Base-by-base conservation (phyloP, 2,888 invertebrate genomes). In the Pinctada fucata region DNA sequence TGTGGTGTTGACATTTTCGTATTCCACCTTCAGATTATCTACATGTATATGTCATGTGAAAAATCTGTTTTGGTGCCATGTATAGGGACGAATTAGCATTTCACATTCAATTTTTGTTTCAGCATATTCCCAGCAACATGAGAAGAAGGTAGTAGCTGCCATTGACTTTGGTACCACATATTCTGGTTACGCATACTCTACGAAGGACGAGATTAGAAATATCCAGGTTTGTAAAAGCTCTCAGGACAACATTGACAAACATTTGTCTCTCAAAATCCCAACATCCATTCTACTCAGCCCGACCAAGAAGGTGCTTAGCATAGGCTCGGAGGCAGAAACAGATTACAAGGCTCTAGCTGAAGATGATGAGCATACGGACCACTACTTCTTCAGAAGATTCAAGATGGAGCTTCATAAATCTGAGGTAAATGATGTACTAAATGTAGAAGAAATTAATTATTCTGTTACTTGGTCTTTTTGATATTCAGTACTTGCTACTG, bases 361-460 rank as follows among this genome's bases (percentile, higher is more conserved):
- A 6, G 72, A 58, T 31, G 47, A 58, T 8, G 6, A 10, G 6
- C 72, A 72, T 8, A 16, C 47, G 16, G 72, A 72, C 52, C 52
- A 72, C 45, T 72, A 52, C 58, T 72, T 52, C 72, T 72, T 72
- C 47, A 51, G 72, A 51, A 10, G 52, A 31, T 72, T 72, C 52
- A 72, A 72, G 45, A 72, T 72, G 72, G 52, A 2, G 6, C 72
- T 72, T 72, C 72, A 72, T 45, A 45, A 52, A 72, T 16, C 50
- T 45, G 31, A 72, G 72, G 72, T 72, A 58, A 52, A 10, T 31
- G 31, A 31, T 31, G 31, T 31, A 31, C 31, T 31, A 31, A 31
- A 31, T 31, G 31, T 31, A 31, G 31, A 31, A 31, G 31, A 31
- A 31, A 31, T 31, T 31, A 31, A 31, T 31, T 31, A 31, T 31